Base-by-base conservation (phyloP, 2,797 vertebrate genomes). In the Sebastes nivosus region DNA sequence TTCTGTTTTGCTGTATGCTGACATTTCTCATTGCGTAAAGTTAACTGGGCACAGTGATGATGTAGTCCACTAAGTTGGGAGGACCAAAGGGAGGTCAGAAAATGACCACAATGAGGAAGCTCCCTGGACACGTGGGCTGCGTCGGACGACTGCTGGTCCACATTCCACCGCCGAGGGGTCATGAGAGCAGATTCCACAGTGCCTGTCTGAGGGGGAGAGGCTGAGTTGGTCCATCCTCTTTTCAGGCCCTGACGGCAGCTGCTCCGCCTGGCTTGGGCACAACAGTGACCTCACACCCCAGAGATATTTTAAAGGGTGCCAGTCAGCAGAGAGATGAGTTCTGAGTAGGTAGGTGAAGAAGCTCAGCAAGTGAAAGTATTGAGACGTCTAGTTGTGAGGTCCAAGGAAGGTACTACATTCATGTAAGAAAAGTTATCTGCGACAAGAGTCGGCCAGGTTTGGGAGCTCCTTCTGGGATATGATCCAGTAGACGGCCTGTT, bases 251-350 rank as follows among this genome's bases (percentile, higher is more conserved):
- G 78, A 93, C 91, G 93, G 95, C 97, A 97, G 97, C 97, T 97
- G 96, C 93, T 86, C 81, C 11, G 93, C 96, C 91, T 96, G 96
- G 96, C 97, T 95, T 94, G 64, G 83, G 93, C 91, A 93, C 95
- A 96, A 94, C 94, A 89, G 96, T 97, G 97, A 97, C 96, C 96
- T 95, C 94, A 95, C 92, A 91, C 80, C 93, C 95, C 92, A 91
- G 96, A 94, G 94, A 95, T 96, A 95, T 95, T 97, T 98, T 98
- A 95, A 97, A 97, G 97, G 97, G 97, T 90, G 88, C 94, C 95
- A 93, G 96, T 96, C 95, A 96, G 95, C 95, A 95, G 94, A 88
- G 95, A 95, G 94, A 94, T 91, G 91, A 95, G 95, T 95, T 96
- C 92, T 94, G 82, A 88, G 81, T 90, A 74, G 83, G 75, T 81